Percentiles rank a stretch among this genome's conserved stretches.
Conservation (phyloP, 2,113 vertebrate species). For the Nymphicus hollandicus region DNA sequence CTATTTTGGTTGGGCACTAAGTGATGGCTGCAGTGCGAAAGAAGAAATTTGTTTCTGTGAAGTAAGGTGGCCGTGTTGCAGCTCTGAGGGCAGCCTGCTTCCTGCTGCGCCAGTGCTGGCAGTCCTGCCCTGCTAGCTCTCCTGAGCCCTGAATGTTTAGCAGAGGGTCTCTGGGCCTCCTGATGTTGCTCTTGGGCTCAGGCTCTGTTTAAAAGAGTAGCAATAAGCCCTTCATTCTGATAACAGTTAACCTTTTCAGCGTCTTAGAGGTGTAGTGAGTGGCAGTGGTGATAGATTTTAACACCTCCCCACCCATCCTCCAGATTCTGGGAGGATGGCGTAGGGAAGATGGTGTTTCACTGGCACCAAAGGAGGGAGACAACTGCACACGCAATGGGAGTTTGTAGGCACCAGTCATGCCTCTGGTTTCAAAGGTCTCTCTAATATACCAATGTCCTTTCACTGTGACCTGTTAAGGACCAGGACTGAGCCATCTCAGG, state of each 20-base stretch:
- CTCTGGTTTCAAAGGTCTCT: neutral
- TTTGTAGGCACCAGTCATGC: neutral
- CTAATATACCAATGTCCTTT: neutral
- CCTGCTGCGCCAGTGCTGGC: neutral
- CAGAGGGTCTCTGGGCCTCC: neutral
- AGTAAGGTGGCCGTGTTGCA: fast-evolving
- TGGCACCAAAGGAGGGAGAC: neutral
- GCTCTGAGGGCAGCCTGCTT: neutral
- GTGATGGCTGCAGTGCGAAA: neutral
- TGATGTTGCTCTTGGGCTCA: neutral
- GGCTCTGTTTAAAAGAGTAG: neutral
- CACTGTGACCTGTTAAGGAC: neutral
- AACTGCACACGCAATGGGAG: fast-evolving
- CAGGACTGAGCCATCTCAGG: neutral
- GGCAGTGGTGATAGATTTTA: neutral
- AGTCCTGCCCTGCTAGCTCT: neutral
- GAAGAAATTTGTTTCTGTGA: neutral
- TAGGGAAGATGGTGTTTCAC: neutral
- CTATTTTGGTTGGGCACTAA: neutral
- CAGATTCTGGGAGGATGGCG: neutral
- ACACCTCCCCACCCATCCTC: neutral
- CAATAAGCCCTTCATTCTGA: neutral
- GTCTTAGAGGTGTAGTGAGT: neutral
- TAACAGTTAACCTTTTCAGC: neutral
- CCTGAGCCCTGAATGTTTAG: fast-evolving